Evolutionary conservation across 1,140 invertebrate species (phyloP).

Genomic region (Drosophila parabipectinata): DNA sequence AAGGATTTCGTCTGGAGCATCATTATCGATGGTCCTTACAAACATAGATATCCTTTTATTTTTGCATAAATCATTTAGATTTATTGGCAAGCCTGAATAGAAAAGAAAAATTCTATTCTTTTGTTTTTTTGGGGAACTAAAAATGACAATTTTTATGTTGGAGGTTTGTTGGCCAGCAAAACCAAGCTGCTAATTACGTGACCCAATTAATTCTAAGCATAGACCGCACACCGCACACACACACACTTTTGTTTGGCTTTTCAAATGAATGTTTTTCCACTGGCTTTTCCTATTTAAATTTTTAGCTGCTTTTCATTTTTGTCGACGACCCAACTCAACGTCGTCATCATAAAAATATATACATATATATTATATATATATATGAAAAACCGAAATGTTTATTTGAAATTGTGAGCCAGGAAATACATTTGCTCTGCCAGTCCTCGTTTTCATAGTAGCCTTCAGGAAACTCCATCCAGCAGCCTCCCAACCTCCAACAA

Average conservation of each 20-base stretch:
- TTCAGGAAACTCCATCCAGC: background rate
- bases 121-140: too few species aligned
- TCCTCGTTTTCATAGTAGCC: background rate
- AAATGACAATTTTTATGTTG: too few species aligned
- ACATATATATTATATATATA: too few species aligned
- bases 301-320: slow-evolving; percentile 44
- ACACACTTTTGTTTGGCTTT: slow-evolving; percentile 52
- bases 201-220: slow-evolving; percentile 78
- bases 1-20: slow-evolving; percentile 23
- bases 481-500: slow-evolving; percentile 31
- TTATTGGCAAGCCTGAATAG: slow-evolving; percentile 4
- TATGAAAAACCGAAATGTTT: slow-evolving; percentile 69
- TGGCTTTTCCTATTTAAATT: slow-evolving; percentile 28
- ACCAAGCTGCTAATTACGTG: slow-evolving; percentile 73
- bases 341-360: slow-evolving; percentile 17
- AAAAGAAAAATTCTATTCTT: too few species aligned
- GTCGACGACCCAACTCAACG: background rate
- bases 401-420: slow-evolving; percentile 75
- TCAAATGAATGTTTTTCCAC: slow-evolving; percentile 44
- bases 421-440: slow-evolving; percentile 67
- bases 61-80: slow-evolving; percentile 32
- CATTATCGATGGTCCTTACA: slow-evolving; percentile 59
- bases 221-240: slow-evolving; percentile 17
- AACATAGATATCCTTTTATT: background rate
- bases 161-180: slow-evolving; percentile 36